Percentiles rank a stretch among this genome's conserved stretches.
phyloP scores from a whole-genome alignment of 2,888 invertebrate species.

The Amphipoea oculea region DNA sequence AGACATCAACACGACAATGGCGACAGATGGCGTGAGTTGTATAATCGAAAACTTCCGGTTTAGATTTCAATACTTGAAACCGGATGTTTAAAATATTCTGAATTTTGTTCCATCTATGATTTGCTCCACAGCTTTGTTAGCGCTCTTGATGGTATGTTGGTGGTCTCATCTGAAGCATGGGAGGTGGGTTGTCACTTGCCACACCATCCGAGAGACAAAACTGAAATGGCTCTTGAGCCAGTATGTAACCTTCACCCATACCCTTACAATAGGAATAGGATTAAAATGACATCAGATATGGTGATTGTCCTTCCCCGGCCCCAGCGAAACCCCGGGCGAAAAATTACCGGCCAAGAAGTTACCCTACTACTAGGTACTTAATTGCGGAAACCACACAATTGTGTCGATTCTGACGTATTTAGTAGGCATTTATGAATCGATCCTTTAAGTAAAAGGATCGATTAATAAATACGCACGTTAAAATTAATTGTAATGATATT shows the following conservation, averaged over 20 bases:
- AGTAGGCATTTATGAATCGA: not conserved
- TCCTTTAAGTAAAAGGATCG: not conserved
- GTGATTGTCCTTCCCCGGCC: not conserved
- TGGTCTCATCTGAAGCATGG: no score
- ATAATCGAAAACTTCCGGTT: not conserved
- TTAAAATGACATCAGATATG: not conserved
- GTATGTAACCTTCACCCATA: not conserved
- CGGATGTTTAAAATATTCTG: not conserved
- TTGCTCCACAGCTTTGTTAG: not conserved
- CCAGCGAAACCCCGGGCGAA: not conserved
- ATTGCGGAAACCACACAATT: not conserved
- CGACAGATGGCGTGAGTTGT: constrained; percentile 13
- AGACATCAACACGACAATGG: not conserved
- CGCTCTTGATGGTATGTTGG: not conserved
- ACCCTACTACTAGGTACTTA: not conserved
- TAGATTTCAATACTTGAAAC: not conserved
- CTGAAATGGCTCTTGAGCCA: not conserved
- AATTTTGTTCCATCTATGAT: not conserved
- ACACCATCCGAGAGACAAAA: not conserved
- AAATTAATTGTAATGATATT: not conserved
- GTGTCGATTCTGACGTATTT: not conserved
- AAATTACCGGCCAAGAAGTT: no score
- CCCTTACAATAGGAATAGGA: not conserved
- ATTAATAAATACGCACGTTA: not conserved
- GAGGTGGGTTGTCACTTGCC: not conserved